Conservation (phyloP, 1,140 invertebrate genomes). For the Drosophila quadrilineata region DNA sequence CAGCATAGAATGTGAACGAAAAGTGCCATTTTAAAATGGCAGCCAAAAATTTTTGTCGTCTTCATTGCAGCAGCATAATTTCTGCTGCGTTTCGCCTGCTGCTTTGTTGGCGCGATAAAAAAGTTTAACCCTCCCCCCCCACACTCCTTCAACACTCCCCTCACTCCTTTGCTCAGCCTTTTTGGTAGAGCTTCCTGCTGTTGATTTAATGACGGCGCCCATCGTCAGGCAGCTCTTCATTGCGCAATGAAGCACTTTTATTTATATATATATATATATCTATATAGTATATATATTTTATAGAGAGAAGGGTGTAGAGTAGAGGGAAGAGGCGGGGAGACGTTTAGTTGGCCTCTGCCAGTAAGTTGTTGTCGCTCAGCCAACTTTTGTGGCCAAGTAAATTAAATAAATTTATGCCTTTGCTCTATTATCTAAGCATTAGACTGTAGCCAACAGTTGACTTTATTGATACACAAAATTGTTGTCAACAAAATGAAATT, state of each 20-base stretch:
- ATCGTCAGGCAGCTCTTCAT: conserved; percentile 47
- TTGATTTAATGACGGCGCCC: conserved; percentile 72
- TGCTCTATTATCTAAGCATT: conserved; percentile 74
- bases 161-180: background rate
- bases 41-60: conserved; percentile 76
- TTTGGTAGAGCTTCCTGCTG: conserved; percentile 38
- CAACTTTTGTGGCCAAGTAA: conserved; percentile 39
- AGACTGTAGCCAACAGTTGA: conserved; percentile 34
- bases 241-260: conserved; percentile 62
- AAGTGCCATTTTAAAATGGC: conserved; percentile 75
- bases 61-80: conserved; percentile 74
- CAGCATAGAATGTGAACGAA: conserved; percentile 2
- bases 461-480: conserved; percentile 71
- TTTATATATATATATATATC: conserved; percentile 64
- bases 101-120: conserved; percentile 72
- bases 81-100: conserved; percentile 38
- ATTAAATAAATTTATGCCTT: conserved; percentile 70
- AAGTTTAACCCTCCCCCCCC: conserved; percentile 54
- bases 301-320: background rate
- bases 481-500: conserved; percentile 68
- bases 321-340: conserved; percentile 37
- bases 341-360: conserved; percentile 62
- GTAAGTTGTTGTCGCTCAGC: conserved; percentile 47
- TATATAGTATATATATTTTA: background rate
- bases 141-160: conserved; percentile 14